Conservation (phyloP, 1,140 invertebrate genomes). For the Lerema accius region DNA sequence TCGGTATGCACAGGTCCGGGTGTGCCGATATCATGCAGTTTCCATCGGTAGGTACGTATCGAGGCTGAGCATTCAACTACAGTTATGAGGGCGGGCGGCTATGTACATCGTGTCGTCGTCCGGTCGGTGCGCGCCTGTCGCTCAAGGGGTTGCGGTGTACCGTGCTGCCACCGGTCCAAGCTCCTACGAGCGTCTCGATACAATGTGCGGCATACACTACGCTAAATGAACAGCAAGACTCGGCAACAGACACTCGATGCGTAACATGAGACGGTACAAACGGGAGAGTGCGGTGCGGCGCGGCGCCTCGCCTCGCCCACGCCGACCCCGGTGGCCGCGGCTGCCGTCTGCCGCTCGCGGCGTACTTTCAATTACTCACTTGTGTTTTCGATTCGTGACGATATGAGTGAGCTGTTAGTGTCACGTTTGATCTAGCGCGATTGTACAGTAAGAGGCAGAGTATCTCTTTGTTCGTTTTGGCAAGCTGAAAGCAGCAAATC, state of each 20-base stretch:
- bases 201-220: slow-evolving; percentile 78
- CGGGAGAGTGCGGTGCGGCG: slow-evolving; percentile 53
- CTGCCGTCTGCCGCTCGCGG: slow-evolving; percentile 13
- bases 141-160: slow-evolving; percentile 68
- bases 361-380: slow-evolving; percentile 33
- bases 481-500: slow-evolving; percentile 71
- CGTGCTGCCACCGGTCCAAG: slow-evolving; percentile 70
- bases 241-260: slow-evolving; percentile 75
- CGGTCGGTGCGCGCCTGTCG: slow-evolving; percentile 71
- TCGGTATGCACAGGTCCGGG: slow-evolving; percentile 62
- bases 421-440: slow-evolving; percentile 35
- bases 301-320: slow-evolving; percentile 38
- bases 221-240: slow-evolving; percentile 76
- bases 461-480: slow-evolving; percentile 45
- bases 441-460: slow-evolving; percentile 39
- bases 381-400: slow-evolving; percentile 39
- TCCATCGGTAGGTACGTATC: slow-evolving; percentile 49
- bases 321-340: slow-evolving; percentile 10
- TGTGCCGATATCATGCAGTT: slow-evolving; percentile 62
- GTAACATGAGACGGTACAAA: slow-evolving; percentile 75
- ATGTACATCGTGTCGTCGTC: slow-evolving; percentile 71
- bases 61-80: slow-evolving; percentile 69
- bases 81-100: slow-evolving; percentile 58
- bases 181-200: slow-evolving; percentile 68
- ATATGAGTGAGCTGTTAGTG: slow-evolving; percentile 46